Evolutionary conservation across 2,888 invertebrate species (phyloP).

Genomic region (Nephrotoma appendiculata): DNA sequence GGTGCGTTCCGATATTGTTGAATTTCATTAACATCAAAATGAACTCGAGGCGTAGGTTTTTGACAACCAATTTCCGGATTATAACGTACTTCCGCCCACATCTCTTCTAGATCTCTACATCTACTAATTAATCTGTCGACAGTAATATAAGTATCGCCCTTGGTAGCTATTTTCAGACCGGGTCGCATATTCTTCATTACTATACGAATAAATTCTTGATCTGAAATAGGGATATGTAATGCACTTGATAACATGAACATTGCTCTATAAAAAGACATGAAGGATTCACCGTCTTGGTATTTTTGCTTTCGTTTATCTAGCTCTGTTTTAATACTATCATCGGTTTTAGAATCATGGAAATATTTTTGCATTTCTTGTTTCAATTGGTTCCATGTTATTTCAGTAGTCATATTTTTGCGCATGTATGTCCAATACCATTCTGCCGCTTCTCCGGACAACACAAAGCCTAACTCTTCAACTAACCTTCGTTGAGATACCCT

Average conservation of each 20-base stretch:
- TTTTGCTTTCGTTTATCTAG: background rate
- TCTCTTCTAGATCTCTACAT: background rate
- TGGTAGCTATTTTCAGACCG: background rate
- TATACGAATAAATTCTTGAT: background rate
- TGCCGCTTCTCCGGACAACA: background rate
- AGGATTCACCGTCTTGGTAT: background rate
- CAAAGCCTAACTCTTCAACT: background rate
- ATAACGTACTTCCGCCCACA: background rate
- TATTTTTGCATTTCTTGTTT: background rate
- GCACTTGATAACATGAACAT: background rate
- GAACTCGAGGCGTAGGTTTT: background rate
- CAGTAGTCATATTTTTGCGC: background rate
- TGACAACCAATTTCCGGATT: background rate
- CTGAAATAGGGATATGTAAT: background rate
- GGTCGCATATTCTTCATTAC: background rate
- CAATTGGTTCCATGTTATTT: background rate
- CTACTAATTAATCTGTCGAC: background rate
- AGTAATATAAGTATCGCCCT: background rate
- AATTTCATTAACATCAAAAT: background rate
- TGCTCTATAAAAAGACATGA: background rate
- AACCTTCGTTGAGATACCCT: background rate
- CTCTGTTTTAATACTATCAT: background rate
- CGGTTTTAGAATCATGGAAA: background rate
- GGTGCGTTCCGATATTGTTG: background rate
- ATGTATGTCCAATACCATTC: background rate